Evolutionary conservation across 2,113 vertebrate genomes (phyloP), one percentile per base, ranked within the genome.

Genomic region (Ranitomeya variabilis): DNA sequence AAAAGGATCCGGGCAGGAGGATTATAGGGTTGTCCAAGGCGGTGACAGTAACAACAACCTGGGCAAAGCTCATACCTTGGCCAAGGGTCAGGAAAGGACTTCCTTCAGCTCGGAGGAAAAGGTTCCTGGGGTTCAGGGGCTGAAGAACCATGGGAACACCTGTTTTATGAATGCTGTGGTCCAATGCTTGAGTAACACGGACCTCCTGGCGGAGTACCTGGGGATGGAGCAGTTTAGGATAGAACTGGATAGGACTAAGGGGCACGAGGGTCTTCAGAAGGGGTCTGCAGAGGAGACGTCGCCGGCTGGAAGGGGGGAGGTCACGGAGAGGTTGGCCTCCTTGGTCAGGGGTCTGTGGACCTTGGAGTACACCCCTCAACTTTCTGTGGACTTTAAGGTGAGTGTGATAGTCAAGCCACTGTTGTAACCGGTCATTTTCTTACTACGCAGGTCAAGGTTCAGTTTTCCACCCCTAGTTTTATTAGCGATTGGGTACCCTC

Each of bases 161-260:
- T 99, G 97, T 89, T 99, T 98, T 94, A 98, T 99, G 96, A 99
- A 99, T 93, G 97, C 97, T 3, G 97, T 98, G 93, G 96, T 98
- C 82, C 97, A 99, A 95, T 99, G 97, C 91, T 95, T 99, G 90
- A 99, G 97, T 93, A 97, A 99, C 95, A 98, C 97, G 0, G 97
- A 97, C 90, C 95, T 98, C 89, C 94, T 99, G 90, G 97, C 97
- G 3, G 97, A 98, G 92, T 95, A 97, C 92, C 95, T 99, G 89
- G 97, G 96, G 5, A 93, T 97, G 88, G 95, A 95, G 87, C 95
- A 94, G 90, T 97, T 97, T 92, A 94, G 92, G 91, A 90, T 92
- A 57, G 95, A 93, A 7, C 81, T 92, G 7, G 90, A 91, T 86
- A 91, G 90, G 51, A 87, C 94, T 83, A 90, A 91, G 85, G 83